phyloP scores from a whole-genome alignment of 2,888 invertebrate genomes.

The Cosmorhoe ocellata region DNA sequence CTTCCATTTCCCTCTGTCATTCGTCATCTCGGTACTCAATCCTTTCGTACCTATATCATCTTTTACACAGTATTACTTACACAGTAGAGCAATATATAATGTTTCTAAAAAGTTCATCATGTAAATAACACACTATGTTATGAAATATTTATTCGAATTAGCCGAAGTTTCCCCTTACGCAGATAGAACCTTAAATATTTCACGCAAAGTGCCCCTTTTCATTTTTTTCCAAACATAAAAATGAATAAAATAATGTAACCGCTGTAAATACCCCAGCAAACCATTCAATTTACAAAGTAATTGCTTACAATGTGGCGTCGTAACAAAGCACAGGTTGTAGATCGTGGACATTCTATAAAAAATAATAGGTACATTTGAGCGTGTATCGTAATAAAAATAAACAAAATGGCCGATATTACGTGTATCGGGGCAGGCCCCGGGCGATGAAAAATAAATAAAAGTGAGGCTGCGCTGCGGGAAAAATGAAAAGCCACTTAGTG shows the following conservation, averaged over 20 bases:
- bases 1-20: too few species aligned
- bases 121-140: too few species aligned
- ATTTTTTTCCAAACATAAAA: constrained; percentile 15
- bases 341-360: constrained; percentile 61
- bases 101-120: too few species aligned
- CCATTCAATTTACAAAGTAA: constrained; percentile 39
- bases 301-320: constrained; percentile 29
- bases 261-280: constrained; percentile 26
- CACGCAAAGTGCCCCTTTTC: not conserved
- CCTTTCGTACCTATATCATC: too few species aligned
- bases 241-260: constrained; percentile 26
- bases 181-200: constrained; percentile 14
- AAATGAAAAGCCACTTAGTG: constrained; percentile 74
- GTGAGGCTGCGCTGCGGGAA: constrained; percentile 53
- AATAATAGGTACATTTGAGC: constrained; percentile 66
- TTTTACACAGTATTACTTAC: too few species aligned
- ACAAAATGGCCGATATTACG: constrained; percentile 67
- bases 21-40: too few species aligned
- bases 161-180: not conserved
- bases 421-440: constrained; percentile 58
- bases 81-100: too few species aligned
- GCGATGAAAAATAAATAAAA: constrained; percentile 81
- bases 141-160: not conserved
- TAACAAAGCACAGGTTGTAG: constrained; percentile 34
- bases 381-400: constrained; percentile 72